These are phyloP conservation scores for Anabas testudineus DNA, from an alignment of 2,797 vertebrate genomes.

Conservation along the genomic window DNA sequence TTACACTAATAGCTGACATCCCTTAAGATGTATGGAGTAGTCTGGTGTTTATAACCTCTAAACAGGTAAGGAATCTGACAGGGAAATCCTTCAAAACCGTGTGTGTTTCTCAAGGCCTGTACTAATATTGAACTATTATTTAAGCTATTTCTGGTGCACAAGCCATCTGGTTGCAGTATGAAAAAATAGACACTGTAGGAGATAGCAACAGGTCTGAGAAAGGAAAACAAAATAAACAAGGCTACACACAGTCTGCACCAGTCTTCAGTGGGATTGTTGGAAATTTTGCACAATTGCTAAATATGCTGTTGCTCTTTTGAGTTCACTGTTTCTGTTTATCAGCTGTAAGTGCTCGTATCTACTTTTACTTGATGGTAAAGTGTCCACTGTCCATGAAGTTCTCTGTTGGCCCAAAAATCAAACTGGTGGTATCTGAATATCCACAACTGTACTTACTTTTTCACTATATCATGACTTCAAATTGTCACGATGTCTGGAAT, in stretches of 20 bases:
- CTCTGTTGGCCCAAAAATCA: background rate
- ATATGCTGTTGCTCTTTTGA: background rate
- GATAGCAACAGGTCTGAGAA: background rate
- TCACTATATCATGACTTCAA: background rate
- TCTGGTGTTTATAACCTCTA: background rate
- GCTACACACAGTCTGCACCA: background rate
- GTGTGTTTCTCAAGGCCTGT: background rate
- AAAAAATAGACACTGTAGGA: too few species aligned
- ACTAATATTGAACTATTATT: background rate
- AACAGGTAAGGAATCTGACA: background rate
- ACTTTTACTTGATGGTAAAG: background rate
- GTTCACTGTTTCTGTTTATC: background rate
- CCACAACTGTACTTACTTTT: background rate
- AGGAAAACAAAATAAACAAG: background rate
- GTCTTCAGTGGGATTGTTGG: background rate
- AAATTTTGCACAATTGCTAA: background rate
- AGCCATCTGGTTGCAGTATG: background rate
- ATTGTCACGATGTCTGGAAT: background rate
- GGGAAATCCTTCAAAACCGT: background rate
- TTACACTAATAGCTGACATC: too few species aligned
- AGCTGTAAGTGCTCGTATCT: background rate
- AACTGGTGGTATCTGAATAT: background rate
- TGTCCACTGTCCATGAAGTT: too few species aligned
- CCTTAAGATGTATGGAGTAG: too few species aligned
- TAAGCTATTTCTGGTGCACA: background rate